Evolutionary conservation across 2,113 vertebrate species (phyloP).

Genomic region (Ceratotherium simum): DNA sequence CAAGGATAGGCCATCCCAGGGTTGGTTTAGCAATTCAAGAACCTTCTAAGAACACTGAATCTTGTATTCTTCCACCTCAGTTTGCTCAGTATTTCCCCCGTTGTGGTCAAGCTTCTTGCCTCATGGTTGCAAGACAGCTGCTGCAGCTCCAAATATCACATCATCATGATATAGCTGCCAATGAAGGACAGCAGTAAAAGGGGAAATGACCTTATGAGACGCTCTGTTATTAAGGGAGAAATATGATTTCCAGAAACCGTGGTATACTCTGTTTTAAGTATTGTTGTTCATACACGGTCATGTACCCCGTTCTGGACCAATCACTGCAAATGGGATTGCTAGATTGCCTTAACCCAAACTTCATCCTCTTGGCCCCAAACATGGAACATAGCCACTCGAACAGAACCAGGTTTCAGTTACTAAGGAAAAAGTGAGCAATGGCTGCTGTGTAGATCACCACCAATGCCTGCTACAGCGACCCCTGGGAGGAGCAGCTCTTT

Average conservation of each 20-base stretch:
- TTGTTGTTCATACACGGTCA: not conserved
- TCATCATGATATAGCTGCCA: not conserved
- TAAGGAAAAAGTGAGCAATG: not conserved
- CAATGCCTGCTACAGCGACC: accelerated
- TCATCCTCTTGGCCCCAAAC: not conserved
- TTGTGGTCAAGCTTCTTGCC: not conserved
- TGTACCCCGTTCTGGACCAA: not conserved
- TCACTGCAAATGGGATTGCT: not conserved
- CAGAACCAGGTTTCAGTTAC: not conserved
- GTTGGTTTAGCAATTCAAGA: not conserved
- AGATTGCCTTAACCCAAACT: not conserved
- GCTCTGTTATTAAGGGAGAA: not conserved
- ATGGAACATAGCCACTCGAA: not conserved
- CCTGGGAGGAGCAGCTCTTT: accelerated
- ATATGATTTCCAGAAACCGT: not conserved
- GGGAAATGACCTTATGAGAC: not conserved
- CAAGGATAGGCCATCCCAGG: not conserved
- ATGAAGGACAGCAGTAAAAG: not conserved
- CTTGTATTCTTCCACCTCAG: not conserved
- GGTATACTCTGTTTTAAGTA: not conserved
- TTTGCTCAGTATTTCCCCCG: not conserved
- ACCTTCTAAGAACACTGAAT: not conserved
- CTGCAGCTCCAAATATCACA: not conserved
- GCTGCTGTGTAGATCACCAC: not conserved
- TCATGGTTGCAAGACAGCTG: not conserved